Base-by-base conservation (phyloP, 2,888 invertebrate species). In the Rhagophthalmus giganteus region DNA sequence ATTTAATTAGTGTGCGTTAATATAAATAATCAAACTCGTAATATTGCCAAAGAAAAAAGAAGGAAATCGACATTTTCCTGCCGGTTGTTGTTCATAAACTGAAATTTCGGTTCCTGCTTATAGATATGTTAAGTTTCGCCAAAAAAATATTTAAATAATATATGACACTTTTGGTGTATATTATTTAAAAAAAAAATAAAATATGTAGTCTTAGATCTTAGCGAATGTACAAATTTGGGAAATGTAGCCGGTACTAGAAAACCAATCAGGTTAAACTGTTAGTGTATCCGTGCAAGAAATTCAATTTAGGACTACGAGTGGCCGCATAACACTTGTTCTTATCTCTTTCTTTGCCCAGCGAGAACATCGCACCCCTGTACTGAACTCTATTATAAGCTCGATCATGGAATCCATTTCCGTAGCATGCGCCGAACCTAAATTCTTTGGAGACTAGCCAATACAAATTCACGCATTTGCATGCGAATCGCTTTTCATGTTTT, bases 361-460 rank as follows among this genome's bases (percentile, higher is more conserved):
- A 53, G 40, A 53, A 55, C 52, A 45, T 50, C 39, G 38, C 48
- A 49, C 46, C 55, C 55, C 55, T 58, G 53, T 57, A 58, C 55
- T 57, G 63, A 68, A 67, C 64, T 65, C 69, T 60, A 68, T 70
- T 71, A 71, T 68, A 66, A 65, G 63, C 58, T 55, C 61, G 66
- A 69, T 71, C 69, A 70, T 70, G 67, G 68, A 68, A 67, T 67
- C 67, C 65, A 67, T 67, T 65, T 66, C 65, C 60, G 65, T 62
- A 57, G 60, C 48, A 54, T 33, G 47, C 54, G 60, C 48, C 48
- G 51, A 41, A 39, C 48, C 24, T 32, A 54, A 51, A 54, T 50
- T 47, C 55, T 55, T 58, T 61, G 63, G 61, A 63, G 42, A 55
- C 50, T 55, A 48, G 63, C 63, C 63, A 63, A 60, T 59, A 55